A percentile compares a stretch with the other conserved stretches of the same genome.
Conservation (phyloP, 2,888 invertebrate genomes). For the Phyllotreta cruciferae region DNA sequence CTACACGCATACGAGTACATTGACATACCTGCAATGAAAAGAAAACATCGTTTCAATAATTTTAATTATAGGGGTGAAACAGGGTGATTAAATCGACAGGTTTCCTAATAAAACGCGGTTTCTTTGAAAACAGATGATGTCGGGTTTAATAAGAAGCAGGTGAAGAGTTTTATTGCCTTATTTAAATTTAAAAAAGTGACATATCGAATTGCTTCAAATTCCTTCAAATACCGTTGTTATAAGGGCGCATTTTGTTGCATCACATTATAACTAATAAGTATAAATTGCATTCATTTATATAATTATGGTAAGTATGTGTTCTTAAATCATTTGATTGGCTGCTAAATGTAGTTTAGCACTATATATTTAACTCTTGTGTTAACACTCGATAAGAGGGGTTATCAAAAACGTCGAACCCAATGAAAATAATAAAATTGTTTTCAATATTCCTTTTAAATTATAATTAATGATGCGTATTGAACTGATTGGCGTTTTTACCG, state of each 20-base stretch:
- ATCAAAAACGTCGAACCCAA: constrained; percentile 5
- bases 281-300: no score
- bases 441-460: not conserved
- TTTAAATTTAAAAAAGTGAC: not conserved
- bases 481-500: no score
- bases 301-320: no score
- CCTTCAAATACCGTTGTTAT: no score
- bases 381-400: constrained; percentile 13
- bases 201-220: no score
- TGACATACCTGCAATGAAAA: constrained; percentile 29
- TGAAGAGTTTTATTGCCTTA: constrained; percentile 3
- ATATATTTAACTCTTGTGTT: constrained; percentile 8
- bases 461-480: no score
- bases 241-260: no score
- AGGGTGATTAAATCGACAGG: constrained; percentile 11
- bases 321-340: no score
- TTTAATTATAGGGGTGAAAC: constrained; percentile 12
- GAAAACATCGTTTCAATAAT: not conserved
- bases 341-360: no score
- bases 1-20: not conserved
- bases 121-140: constrained; percentile 4
- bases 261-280: no score
- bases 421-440: constrained; percentile 10
- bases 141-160: constrained; percentile 2
- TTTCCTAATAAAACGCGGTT: not conserved